phyloP scores from a whole-genome alignment of 2,888 invertebrate species.

The Erynnis tages region DNA sequence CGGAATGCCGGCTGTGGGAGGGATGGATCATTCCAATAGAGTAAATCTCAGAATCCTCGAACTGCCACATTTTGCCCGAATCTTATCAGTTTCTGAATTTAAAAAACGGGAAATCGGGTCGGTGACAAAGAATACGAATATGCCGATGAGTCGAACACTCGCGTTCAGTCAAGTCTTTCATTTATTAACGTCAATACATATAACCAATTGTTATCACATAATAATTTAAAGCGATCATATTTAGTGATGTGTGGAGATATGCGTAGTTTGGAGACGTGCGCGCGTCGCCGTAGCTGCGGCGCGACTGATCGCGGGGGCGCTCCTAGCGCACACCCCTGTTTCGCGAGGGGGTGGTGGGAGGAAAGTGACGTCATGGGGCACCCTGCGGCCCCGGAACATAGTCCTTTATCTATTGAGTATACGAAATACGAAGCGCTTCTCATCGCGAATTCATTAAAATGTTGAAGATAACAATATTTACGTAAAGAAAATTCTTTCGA shows the following conservation, averaged over 20 bases:
- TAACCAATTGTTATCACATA: conserved; percentile 45
- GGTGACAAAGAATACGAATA: not conserved
- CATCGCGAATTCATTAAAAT: not conserved
- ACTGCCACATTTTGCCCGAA: conserved; percentile 82
- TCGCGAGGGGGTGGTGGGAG: conserved; percentile 39
- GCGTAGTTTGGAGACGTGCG: conserved; percentile 49
- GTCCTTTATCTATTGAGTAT: conserved; percentile 32
- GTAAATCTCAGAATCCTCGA: conserved; percentile 88
- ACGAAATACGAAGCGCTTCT: conserved; percentile 1
- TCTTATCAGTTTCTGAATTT: conserved; percentile 31
- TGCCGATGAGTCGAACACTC: conserved; percentile 23
- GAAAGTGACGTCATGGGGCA: conserved; percentile 55
- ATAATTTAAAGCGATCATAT: conserved; percentile 57
- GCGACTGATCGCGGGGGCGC: conserved; percentile 57
- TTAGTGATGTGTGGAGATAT: conserved; percentile 57
- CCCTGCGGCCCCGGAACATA: conserved; percentile 39
- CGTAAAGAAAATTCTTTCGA: too few relatives aligned
- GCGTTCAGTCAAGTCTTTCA: conserved; percentile 4
- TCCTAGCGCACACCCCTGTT: conserved; percentile 34
- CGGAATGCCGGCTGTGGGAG: conserved; percentile 86
- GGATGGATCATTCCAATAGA: conserved; percentile 92
- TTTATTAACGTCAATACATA: conserved; percentile 20
- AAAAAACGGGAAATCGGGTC: conserved; percentile 31
- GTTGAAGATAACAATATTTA: too few relatives aligned
- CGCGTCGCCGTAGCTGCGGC: conserved; percentile 63